These are phyloP conservation scores for Stratiolaelaps scimitus DNA, from an alignment of 1,140 invertebrate species.

Conservation along the genomic window DNA sequence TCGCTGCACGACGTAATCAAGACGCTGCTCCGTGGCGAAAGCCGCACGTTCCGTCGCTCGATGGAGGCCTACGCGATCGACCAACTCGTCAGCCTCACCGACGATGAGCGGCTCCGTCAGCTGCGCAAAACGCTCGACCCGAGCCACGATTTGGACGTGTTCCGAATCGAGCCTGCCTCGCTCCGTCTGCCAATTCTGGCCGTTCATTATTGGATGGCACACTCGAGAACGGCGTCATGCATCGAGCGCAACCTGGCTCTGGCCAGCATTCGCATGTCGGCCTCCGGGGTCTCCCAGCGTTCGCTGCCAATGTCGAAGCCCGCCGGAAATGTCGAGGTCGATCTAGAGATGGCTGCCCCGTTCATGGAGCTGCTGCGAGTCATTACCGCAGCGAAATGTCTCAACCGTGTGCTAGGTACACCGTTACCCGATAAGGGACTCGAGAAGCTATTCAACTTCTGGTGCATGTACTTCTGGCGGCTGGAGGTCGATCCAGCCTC, in stretches of 20 bases:
- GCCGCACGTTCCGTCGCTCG: slow-evolving; percentile 11
- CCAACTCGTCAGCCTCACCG: slow-evolving; percentile 10
- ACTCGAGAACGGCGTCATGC: slow-evolving; percentile 10
- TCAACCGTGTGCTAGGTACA: slow-evolving; percentile 8
- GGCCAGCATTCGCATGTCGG: slow-evolving; percentile 16
- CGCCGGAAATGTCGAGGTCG: slow-evolving; percentile 9
- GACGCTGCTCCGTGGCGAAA: background rate
- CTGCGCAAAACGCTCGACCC: slow-evolving; percentile 1
- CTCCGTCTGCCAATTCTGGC: slow-evolving; percentile 15
- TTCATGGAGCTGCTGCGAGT: slow-evolving; percentile 22
- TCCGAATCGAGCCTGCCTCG: slow-evolving; percentile 11
- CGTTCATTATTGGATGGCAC: slow-evolving; percentile 14
- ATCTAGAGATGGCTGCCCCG: slow-evolving; percentile 1
- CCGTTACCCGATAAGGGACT: slow-evolving; percentile 15
- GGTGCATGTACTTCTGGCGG: slow-evolving; percentile 28
- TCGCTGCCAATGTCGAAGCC: slow-evolving; percentile 17
- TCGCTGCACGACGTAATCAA: slow-evolving; percentile 19
- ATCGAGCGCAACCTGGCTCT: slow-evolving; percentile 21
- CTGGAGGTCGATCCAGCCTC: slow-evolving; percentile 22
- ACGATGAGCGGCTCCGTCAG: slow-evolving; percentile 10
- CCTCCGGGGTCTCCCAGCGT: background rate
- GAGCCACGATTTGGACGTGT: slow-evolving; percentile 9
- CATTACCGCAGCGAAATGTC: background rate
- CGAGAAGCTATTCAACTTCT: slow-evolving; percentile 26
- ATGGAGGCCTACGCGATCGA: slow-evolving; percentile 24